phyloP scores from a whole-genome alignment of 1,140 invertebrate species.

The Drosophila lacteicornis region DNA sequence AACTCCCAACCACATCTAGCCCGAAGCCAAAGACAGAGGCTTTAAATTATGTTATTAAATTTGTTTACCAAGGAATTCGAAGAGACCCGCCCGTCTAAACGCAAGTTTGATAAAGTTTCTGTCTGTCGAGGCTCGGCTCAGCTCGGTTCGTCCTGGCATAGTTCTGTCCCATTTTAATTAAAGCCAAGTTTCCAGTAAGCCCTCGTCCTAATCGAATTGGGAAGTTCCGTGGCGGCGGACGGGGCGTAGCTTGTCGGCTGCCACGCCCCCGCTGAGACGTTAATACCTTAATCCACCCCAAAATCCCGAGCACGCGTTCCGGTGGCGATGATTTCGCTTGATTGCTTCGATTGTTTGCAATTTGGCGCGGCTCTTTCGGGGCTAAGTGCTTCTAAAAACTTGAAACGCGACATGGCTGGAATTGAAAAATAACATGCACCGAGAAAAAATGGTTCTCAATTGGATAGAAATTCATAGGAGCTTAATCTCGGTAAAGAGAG shows the following conservation, averaged over 20 bases:
- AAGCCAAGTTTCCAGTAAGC: conserved; percentile 41
- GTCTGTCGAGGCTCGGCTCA: conserved; percentile 22
- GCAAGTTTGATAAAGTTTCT: conserved; percentile 34
- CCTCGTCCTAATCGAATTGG: conserved; percentile 63
- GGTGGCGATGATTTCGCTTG: conserved; percentile 72
- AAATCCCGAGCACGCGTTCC: conserved; percentile 67
- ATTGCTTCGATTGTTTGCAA: conserved; percentile 81
- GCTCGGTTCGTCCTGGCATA: conserved; percentile 13
- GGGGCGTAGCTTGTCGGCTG: conserved; percentile 27
- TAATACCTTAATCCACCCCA: conserved; percentile 66
- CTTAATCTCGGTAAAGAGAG: neutral
- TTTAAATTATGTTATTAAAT: conserved; percentile 67
- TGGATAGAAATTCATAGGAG: too few species aligned
- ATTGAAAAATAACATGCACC: conserved; percentile 33
- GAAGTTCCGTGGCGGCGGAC: conserved; percentile 33
- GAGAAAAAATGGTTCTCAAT: neutral
- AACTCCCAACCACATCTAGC: neutral
- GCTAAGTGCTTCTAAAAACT: conserved; percentile 46
- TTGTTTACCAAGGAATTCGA: conserved; percentile 41
- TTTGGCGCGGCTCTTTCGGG: conserved; percentile 29
- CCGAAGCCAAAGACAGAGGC: conserved; percentile 19
- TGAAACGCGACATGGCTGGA: conserved; percentile 45
- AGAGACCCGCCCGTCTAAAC: conserved; percentile 2
- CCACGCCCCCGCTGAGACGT: conserved; percentile 33
- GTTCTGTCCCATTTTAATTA: conserved; percentile 53